Percentiles rank a stretch among this genome's conserved stretches.
phyloP scores from a whole-genome alignment of 1,140 invertebrate species.

The Eriosoma lanigerum region DNA sequence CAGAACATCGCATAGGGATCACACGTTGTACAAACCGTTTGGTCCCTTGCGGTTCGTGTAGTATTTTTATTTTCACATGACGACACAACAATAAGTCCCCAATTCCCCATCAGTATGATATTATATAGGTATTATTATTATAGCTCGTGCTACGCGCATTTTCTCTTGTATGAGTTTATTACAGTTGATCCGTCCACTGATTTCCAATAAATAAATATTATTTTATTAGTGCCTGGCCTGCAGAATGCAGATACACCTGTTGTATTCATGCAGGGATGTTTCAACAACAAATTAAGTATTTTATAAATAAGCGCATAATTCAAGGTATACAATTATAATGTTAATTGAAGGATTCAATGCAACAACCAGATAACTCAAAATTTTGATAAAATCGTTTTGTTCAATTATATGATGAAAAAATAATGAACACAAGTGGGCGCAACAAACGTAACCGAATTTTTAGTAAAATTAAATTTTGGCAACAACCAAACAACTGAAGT shows the following conservation, averaged over 20 bases:
- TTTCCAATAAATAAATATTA: conserved; percentile 1
- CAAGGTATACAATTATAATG: too few relatives aligned
- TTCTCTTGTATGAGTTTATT: neutral
- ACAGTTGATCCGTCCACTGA: neutral
- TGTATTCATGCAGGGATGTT: neutral
- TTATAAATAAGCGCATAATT: too few relatives aligned
- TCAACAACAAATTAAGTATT: neutral
- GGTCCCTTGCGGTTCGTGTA: conserved; percentile 39
- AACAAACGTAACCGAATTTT: too few relatives aligned
- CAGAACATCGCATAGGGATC: conserved; percentile 16
- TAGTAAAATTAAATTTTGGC: too few relatives aligned
- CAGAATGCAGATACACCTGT: neutral
- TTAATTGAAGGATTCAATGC: too few relatives aligned
- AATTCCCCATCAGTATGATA: neutral
- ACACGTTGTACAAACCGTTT: conserved; percentile 3
- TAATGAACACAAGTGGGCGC: too few relatives aligned
- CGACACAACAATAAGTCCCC: neutral
- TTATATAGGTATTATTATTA: too few relatives aligned
- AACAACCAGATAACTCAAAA: too few relatives aligned
- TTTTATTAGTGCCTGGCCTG: neutral
- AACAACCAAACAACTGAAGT: too few relatives aligned
- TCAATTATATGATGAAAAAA: too few relatives aligned
- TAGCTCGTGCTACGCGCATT: conserved; percentile 25
- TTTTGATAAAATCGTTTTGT: too few relatives aligned
- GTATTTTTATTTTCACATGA: conserved; percentile 37